Conservation (phyloP, 2,888 invertebrate genomes). For the Lepas anatifera region DNA sequence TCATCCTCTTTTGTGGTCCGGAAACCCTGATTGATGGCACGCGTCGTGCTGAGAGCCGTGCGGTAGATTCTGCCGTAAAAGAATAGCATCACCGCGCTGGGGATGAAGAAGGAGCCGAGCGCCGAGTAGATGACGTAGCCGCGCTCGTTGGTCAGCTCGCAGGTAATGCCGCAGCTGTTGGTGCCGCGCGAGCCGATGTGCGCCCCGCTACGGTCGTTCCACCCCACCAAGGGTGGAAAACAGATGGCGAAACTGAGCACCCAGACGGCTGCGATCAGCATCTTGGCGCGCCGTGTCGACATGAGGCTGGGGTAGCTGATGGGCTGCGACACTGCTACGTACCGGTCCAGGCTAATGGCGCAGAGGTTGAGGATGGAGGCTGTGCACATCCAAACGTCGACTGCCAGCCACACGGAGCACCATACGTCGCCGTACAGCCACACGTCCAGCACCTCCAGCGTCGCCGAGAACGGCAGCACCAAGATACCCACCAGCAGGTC, state of each 20-base stretch:
- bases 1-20: constrained; percentile 27
- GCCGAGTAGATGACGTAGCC: constrained; percentile 96
- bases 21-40: constrained; percentile 64
- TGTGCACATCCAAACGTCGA: constrained; percentile 98
- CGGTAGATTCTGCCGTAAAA: constrained; percentile 95
- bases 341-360: constrained; percentile 79
- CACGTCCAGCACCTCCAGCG: constrained; percentile 77
- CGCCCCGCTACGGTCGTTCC: constrained; percentile 52
- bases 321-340: constrained; percentile 92
- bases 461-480: constrained; percentile 90
- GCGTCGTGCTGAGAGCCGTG: constrained; percentile 84
- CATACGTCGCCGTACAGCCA: constrained; percentile 95
- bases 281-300: constrained; percentile 66
- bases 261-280: constrained; percentile 86
- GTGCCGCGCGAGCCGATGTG: constrained; percentile 24
- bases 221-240: constrained; percentile 88
- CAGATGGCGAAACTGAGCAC: constrained; percentile 90
- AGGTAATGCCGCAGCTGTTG: constrained; percentile 58
- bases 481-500: constrained; percentile 91
- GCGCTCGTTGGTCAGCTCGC: constrained; percentile 82
- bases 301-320: constrained; percentile 85
- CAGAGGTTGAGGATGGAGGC: constrained; percentile 92
- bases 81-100: constrained; percentile 95
- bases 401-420: constrained; percentile 93
- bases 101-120: constrained; percentile 94